Evolutionary conservation across 2,888 invertebrate species (phyloP), one percentile per base, ranked within the genome.

Genomic region (Diploptera punctata): DNA sequence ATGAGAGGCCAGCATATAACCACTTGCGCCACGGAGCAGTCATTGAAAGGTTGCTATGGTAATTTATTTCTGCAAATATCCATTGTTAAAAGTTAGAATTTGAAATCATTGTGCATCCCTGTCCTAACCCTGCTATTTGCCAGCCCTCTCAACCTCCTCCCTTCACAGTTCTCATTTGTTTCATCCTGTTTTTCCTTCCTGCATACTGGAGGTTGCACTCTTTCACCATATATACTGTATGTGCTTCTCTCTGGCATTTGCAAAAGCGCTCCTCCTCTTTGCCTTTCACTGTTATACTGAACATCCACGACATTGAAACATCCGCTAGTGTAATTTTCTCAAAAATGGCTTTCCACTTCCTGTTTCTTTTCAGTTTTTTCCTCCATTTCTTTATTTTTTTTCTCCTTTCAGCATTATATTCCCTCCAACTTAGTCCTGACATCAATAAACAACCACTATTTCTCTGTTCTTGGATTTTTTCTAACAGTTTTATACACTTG

Each of bases 291-390:
- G 13, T 29, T 29, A 24, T 21, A 52, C 57, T 57, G 57, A 57
- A 57, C 29, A 31, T 57, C 57, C 57, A 57, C 57, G 57, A 57
- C 57, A 57, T 57, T 57, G 29, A 57, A 57, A 57, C 57, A 57
- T 29, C 57, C 57, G 57, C 18, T 57, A 13, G 2, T 57, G 57
- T 57, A 57, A 57, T 57, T 57, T 24, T 57, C 57, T 13, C 29
- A 57, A 57, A 57, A 57, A 57, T 57, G 31, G 57, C 57, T 57
- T 57, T 57, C 57, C 31, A 57, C 57, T 57, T 57, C 57, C 57
- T 57, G 29, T 5, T 57, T 57, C 57, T 57, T 57, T 29, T 24
- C 2, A 57, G 1, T 31, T 31, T 26, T 10, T 26, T 26, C 16
- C 31, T 18, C 16, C 26, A n/a, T 54, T 26, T 24, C n/a, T 54